Evolutionary conservation across 2,888 invertebrate species (phyloP).

Genomic region (Itoplectis maculator): DNA sequence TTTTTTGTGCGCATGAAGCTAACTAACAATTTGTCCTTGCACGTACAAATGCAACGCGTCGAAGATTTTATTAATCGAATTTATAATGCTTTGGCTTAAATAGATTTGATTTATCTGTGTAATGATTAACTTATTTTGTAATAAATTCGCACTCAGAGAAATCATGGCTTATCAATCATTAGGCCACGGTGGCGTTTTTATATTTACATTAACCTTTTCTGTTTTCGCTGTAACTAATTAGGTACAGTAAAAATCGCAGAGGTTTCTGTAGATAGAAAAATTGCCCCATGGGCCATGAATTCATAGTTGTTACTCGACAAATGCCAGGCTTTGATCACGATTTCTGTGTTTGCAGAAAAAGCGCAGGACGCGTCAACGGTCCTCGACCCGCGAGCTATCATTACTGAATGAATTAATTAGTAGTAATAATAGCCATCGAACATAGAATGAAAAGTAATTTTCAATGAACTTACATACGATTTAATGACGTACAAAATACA

Average conservation of each 20-base stretch:
- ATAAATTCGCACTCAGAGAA: slow-evolving; percentile 14
- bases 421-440: slow-evolving; percentile 19
- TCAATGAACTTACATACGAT: slow-evolving; percentile 39
- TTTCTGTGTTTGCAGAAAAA: background rate
- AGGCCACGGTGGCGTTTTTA: too few relatives aligned
- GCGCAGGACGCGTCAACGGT: background rate
- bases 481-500: slow-evolving; percentile 56
- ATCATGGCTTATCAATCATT: too few relatives aligned
- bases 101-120: slow-evolving; percentile 67
- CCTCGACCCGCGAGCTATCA: background rate
- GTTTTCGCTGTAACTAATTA: too few relatives aligned
- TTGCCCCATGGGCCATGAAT: too few relatives aligned
- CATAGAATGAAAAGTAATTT: slow-evolving; percentile 34
- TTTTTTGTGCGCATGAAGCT: background rate
- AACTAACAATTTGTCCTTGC: background rate
- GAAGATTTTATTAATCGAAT: slow-evolving; percentile 73
- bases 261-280: too few relatives aligned
- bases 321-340: background rate
- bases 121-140: slow-evolving; percentile 73
- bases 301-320: too few relatives aligned
- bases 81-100: slow-evolving; percentile 75
- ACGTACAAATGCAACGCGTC: slow-evolving; percentile 45
- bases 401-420: slow-evolving; percentile 15
- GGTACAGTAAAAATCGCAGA: too few relatives aligned
- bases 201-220: too few relatives aligned